Evolutionary conservation across 2,113 vertebrate genomes (phyloP).

Genomic region (Lagopus muta): DNA sequence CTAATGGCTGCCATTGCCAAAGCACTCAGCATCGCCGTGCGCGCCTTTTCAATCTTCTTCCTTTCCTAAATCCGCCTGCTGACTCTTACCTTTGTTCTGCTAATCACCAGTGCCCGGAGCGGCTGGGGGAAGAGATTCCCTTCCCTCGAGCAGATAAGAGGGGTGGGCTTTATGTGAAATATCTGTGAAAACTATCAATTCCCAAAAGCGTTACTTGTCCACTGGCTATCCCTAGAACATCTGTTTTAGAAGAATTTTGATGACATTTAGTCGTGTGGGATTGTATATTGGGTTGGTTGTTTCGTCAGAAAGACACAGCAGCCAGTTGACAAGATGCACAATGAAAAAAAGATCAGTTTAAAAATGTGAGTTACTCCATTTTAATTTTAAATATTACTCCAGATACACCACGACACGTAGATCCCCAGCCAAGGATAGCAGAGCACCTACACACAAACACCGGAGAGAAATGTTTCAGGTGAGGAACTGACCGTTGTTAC

Average conservation of each 20-base stretch:
- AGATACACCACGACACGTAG: no score
- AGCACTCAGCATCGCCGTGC: neutral
- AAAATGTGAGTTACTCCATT: neutral
- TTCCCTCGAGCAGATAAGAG: neutral
- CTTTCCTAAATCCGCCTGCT: neutral
- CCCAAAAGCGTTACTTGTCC: neutral
- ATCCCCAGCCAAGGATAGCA: fast-evolving
- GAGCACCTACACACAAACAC: neutral
- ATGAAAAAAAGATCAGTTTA: neutral
- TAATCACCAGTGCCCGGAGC: neutral
- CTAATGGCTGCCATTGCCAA: slow-evolving; percentile 24
- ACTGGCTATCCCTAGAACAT: neutral
- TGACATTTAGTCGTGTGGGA: neutral
- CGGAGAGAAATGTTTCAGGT: neutral
- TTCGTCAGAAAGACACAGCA: neutral
- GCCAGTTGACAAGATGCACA: neutral
- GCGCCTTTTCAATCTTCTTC: neutral
- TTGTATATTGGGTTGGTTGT: neutral
- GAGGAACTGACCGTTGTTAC: neutral
- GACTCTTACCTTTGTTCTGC: neutral
- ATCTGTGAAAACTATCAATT: neutral
- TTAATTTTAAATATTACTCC: neutral
- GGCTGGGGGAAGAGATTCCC: neutral
- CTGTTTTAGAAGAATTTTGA: neutral
- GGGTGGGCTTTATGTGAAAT: neutral